These are phyloP conservation scores for Saccostrea cuccullata DNA, from an alignment of 1,140 invertebrate genomes.

Conservation along the genomic window DNA sequence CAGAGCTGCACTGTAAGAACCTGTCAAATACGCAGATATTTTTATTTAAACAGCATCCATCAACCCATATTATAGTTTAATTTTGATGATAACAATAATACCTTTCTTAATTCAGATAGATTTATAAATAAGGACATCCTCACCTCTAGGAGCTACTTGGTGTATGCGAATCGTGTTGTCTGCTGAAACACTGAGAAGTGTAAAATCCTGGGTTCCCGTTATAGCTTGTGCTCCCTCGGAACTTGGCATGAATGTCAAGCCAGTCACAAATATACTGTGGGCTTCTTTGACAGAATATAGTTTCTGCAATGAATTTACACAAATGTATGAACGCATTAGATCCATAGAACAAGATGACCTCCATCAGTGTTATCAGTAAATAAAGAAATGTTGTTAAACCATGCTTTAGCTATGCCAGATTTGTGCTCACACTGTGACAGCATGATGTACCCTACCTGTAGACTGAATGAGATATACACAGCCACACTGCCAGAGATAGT, in stretches of 20 bases:
- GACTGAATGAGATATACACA: slow-evolving; percentile 93
- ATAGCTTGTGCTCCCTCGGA: slow-evolving; percentile 83
- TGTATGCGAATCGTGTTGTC: slow-evolving; percentile 96
- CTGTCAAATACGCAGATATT: slow-evolving; percentile 52
- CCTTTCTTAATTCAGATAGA: no score
- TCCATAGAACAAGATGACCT: no score
- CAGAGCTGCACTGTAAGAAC: slow-evolving; percentile 55
- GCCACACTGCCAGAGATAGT: slow-evolving; percentile 95
- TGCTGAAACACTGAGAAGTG: slow-evolving; percentile 94
- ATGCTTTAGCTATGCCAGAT: no score
- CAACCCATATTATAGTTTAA: no score
- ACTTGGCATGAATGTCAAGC: slow-evolving; percentile 90
- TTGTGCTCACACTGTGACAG: not conserved
- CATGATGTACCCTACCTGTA: slow-evolving; percentile 84
- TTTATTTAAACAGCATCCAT: no score
- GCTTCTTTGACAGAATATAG: slow-evolving; percentile 89
- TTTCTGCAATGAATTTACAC: slow-evolving; percentile 81
- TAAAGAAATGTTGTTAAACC: no score
- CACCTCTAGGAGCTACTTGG: slow-evolving; percentile 90
- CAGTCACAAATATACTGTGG: slow-evolving; percentile 96
- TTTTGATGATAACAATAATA: no score
- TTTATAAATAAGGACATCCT: slow-evolving; percentile 69
- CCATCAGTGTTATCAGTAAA: no score
- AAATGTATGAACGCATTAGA: no score
- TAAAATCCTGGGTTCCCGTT: slow-evolving; percentile 85